Conservation (phyloP, 2,113 vertebrate species). For the Mesembrinibis cayennensis region DNA sequence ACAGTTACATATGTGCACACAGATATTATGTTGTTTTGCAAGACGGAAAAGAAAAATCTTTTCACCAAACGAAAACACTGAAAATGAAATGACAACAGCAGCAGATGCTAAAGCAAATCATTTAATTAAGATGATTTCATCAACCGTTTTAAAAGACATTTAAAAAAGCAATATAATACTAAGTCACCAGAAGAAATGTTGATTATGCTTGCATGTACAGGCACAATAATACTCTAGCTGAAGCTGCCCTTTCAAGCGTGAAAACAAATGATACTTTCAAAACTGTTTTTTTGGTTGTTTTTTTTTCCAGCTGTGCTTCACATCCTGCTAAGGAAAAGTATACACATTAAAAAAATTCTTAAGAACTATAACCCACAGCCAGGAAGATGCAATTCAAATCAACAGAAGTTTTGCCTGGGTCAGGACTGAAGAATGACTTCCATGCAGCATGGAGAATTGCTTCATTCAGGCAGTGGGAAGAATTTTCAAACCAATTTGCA, state of each 20-base stretch:
- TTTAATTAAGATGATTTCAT: slow-evolving; percentile 54
- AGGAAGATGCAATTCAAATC: not conserved
- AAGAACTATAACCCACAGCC: not conserved
- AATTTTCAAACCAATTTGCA: not conserved
- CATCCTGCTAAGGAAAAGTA: not conserved
- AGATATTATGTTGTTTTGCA: slow-evolving; percentile 7
- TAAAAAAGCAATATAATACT: slow-evolving; percentile 7
- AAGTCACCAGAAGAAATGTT: slow-evolving; percentile 28
- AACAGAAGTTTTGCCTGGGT: not conserved
- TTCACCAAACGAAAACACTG: slow-evolving; percentile 19
- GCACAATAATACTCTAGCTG: not conserved
- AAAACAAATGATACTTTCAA: slow-evolving; percentile 39
- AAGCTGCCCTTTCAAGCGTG: slow-evolving; percentile 15
- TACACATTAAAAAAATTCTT: not conserved
- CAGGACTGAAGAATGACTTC: not conserved
- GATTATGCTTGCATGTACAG: slow-evolving; percentile 13
- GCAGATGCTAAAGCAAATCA: slow-evolving; percentile 55
- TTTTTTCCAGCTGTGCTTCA: slow-evolving; percentile 15
- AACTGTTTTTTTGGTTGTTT: not conserved
- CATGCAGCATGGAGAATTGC: not conserved
- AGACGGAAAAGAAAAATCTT: slow-evolving; percentile 9
- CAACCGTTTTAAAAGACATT: slow-evolving; percentile 11
- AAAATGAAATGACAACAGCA: slow-evolving; percentile 32
- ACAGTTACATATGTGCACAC: slow-evolving; percentile 1
- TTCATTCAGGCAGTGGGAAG: not conserved